Conservation (phyloP, 2,113 vertebrate genomes). For the Capricornis sumatraensis region DNA sequence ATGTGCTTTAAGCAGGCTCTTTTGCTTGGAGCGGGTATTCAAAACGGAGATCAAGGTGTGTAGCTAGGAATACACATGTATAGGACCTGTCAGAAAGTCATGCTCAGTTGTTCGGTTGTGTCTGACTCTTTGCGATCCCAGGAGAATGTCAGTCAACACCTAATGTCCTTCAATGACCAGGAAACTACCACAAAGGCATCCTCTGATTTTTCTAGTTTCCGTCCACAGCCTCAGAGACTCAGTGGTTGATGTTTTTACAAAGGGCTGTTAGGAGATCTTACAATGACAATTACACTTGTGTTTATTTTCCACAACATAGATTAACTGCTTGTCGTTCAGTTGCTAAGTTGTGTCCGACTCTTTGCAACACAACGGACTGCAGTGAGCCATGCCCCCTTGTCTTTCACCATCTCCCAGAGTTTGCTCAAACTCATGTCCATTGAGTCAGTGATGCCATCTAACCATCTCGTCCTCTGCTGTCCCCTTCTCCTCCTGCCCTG, state of each 20-base stretch:
- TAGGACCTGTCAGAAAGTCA: neutral
- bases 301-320: neutral
- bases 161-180: neutral
- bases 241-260: neutral
- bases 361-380: neutral
- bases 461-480: neutral
- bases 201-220: neutral
- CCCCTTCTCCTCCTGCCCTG: neutral
- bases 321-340: neutral
- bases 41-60: neutral
- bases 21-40: neutral
- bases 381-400: neutral
- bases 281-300: neutral
- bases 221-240: neutral
- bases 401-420: neutral
- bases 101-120: neutral
- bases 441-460: neutral
- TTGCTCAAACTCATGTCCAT: neutral
- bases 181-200: neutral
- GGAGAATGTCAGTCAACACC: neutral
- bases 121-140: neutral
- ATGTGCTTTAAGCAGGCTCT: neutral
- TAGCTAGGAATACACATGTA: neutral
- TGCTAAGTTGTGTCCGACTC: neutral
- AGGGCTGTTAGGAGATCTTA: neutral